Conservation (phyloP, 2,797 vertebrate genomes). For the Melanotaenia nigrans region DNA sequence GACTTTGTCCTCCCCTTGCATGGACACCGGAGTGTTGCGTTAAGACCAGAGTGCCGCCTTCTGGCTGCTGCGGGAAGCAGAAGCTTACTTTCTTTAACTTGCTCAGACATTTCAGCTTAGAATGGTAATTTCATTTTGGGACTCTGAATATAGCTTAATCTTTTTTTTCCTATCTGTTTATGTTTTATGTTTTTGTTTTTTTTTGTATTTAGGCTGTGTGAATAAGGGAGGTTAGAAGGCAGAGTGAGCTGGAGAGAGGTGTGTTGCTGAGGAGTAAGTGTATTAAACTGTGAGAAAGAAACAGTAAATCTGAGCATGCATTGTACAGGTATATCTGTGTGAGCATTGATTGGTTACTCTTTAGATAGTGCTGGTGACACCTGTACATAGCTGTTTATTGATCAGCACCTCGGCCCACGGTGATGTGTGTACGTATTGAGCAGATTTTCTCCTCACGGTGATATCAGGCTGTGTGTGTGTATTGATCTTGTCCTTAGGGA, state of each 20-base stretch:
- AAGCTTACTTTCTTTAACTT: background rate
- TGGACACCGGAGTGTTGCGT: constrained; percentile 22
- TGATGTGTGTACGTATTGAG: constrained; percentile 46
- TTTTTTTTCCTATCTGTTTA: background rate
- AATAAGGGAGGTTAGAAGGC: background rate
- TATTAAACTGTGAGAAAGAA: constrained; percentile 36
- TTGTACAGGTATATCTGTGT: constrained; percentile 66
- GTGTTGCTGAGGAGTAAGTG: constrained; percentile 28
- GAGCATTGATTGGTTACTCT: constrained; percentile 70
- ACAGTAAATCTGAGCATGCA: constrained; percentile 29
- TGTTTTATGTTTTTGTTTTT: background rate
- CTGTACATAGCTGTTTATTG: constrained; percentile 75
- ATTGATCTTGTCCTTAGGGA: constrained; percentile 68
- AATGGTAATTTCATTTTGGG: background rate
- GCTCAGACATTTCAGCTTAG: background rate
- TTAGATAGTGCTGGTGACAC: constrained; percentile 69
- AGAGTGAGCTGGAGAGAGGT: background rate
- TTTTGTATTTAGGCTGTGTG: background rate
- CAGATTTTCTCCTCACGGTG: constrained; percentile 42
- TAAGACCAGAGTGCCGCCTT: constrained; percentile 65
- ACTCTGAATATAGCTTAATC: background rate
- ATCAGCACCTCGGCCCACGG: constrained; percentile 40
- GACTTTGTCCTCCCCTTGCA: constrained; percentile 43
- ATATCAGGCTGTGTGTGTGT: constrained; percentile 43
- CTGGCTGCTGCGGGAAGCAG: constrained; percentile 46